Evolutionary conservation across 2,888 invertebrate species (phyloP), one percentile per base, ranked within the genome.

Genomic region (Clistopyga incitator): DNA sequence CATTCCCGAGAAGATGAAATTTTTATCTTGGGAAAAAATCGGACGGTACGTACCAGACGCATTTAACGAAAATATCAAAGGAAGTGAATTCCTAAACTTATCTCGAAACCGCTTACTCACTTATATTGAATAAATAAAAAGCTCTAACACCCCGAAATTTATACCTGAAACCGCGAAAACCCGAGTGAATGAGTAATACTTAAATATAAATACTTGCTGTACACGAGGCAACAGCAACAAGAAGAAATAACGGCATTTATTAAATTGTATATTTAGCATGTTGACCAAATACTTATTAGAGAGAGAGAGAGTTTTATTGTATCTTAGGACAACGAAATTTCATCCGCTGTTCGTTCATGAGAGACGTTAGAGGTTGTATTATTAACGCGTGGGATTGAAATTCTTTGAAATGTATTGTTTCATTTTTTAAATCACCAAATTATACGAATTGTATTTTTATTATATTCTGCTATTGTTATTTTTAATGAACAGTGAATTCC

Each of bases 241-340:
- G 4, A 47, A 34, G 20, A 50, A 52, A 45, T 29, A 61, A 61
- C 20, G 59, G 78, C 75, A 78, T 81, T 84, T 81, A 84, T 77
- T 74, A 71, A 68, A 83, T 80, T 77, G 76, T 88, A 82, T 86
- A 87, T 89, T 86, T 87, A 89, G 87, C 80, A 86, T 82, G 87
- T 88, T 88, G 88, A 89, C 88, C 88, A 89, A 89, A 87, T 87
- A 88, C 79, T 84, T 87, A 84, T 87, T 88, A 87, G 86, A 82
- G 81, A 84, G 38, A 87, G 86, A 82, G 81, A 84, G 38, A 82
- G 87, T 77, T 85, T 86, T 81, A 87, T 83, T 86, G 78, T 86
- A 86, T 74, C 76, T 81, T 84, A 87, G 80, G 38, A 74, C 80
- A 84, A 80, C 70, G 84, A 84, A 84, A 80, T 74, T 56, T 84